Conservation (phyloP, 2,113 vertebrate species). For the Chaetops frenatus region DNA sequence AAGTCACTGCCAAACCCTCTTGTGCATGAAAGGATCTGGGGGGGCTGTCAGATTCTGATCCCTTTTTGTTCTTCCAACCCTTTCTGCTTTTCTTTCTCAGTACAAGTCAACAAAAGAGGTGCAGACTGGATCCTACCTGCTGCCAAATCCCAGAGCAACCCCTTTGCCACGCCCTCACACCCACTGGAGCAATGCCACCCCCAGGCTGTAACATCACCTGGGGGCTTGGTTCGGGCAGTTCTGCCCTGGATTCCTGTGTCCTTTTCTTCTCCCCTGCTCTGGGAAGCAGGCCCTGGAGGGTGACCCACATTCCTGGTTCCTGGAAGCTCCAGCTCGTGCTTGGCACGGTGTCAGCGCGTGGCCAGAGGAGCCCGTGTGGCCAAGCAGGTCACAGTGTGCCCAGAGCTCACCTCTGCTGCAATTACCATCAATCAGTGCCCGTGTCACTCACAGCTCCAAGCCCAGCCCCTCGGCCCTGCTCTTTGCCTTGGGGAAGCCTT, state of each 20-base stretch:
- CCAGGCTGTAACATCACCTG: neutral
- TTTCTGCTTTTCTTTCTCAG: neutral
- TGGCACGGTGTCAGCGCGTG: neutral
- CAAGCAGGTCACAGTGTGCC: neutral
- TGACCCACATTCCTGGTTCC: neutral
- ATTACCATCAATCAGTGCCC: neutral
- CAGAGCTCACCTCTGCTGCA: neutral
- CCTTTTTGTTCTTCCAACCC: neutral
- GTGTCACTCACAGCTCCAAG: slow-evolving; percentile 2
- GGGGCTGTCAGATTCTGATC: neutral
- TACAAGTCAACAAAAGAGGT: neutral
- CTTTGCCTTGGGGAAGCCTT: neutral
- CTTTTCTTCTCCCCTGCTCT: rapidly evolving
- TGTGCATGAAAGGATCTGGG: neutral
- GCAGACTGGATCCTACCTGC: neutral
- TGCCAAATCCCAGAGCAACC: neutral
- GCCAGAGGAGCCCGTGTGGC: neutral
- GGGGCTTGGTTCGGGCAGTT: neutral
- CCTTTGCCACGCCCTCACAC: rapidly evolving
- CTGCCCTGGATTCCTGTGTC: neutral
- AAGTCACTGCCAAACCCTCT: neutral
- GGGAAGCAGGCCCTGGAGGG: neutral
- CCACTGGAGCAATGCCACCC: rapidly evolving
- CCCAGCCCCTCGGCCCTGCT: neutral
- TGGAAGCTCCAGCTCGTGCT: rapidly evolving